These are phyloP conservation scores for Chloroclysta siterata DNA, from an alignment of 2,888 invertebrate genomes.

Conservation along the genomic window DNA sequence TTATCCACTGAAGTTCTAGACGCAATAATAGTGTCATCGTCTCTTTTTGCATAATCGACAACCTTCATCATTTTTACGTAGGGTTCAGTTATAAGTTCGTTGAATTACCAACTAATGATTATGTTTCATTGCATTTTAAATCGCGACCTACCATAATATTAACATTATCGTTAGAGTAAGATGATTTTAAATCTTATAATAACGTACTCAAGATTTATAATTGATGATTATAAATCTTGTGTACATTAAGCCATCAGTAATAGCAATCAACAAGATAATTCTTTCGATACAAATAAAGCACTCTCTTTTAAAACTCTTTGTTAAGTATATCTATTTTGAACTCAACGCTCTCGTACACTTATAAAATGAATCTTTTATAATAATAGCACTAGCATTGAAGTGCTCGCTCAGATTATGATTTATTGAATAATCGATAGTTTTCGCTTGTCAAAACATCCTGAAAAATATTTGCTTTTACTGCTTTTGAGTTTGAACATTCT, in stretches of 20 bases:
- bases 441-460: conserved; percentile 31
- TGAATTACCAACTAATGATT: conserved; percentile 11
- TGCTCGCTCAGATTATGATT: conserved; percentile 31
- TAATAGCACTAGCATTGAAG: conserved; percentile 31
- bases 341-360: conserved; percentile 27
- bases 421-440: conserved; percentile 36
- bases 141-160: conserved; percentile 5
- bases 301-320: conserved; percentile 25
- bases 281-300: conserved; percentile 16
- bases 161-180: conserved; percentile 9
- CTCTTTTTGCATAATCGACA: background rate
- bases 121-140: conserved; percentile 12
- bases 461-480: background rate
- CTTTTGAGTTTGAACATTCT: background rate
- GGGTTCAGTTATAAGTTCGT: conserved; percentile 15
- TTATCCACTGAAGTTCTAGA: background rate
- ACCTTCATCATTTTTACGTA: conserved; percentile 14
- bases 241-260: conserved; percentile 3
- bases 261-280: conserved; percentile 8
- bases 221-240: background rate
- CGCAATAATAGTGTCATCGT: background rate
- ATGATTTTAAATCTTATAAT: too few species aligned
- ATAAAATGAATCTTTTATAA: conserved; percentile 25
- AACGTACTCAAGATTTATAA: too few species aligned
- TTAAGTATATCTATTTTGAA: conserved; percentile 19